Conservation (phyloP, 2,113 vertebrate genomes). For the Plecotus auritus region DNA sequence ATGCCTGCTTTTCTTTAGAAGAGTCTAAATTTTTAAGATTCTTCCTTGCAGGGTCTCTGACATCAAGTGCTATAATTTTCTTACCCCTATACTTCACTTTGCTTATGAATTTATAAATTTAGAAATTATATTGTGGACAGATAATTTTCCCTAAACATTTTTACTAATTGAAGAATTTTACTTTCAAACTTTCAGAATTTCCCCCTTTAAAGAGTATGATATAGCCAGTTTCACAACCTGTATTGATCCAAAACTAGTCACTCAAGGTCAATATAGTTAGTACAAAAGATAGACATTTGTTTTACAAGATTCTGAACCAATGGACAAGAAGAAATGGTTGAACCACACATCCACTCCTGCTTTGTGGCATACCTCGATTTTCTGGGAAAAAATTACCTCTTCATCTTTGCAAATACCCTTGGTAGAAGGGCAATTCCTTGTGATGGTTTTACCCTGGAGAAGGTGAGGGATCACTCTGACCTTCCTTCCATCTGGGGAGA, state of each 20-base stretch:
- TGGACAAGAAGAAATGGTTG: neutral
- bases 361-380: neutral
- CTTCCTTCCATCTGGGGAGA: neutral
- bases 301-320: conserved; percentile 1
- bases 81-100: neutral
- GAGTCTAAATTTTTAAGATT: no score
- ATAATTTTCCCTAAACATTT: conserved; percentile 3
- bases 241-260: neutral
- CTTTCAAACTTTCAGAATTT: neutral
- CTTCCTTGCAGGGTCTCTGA: neutral
- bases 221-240: neutral
- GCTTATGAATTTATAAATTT: neutral
- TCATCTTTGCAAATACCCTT: neutral
- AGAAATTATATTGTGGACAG: neutral
- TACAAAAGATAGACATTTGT: neutral
- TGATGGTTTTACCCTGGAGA: neutral
- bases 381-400: neutral
- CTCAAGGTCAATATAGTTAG: neutral
- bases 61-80: neutral
- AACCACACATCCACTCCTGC: neutral
- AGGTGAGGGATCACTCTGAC: neutral
- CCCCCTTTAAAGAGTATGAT: neutral
- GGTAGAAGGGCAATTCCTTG: neutral
- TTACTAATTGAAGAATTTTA: neutral
- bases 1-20: no score